Evolutionary conservation across 92 coral and sea anemone genomes (phyloP), one percentile per base, ranked within the genome.

Genomic region (Montipora capitata): DNA sequence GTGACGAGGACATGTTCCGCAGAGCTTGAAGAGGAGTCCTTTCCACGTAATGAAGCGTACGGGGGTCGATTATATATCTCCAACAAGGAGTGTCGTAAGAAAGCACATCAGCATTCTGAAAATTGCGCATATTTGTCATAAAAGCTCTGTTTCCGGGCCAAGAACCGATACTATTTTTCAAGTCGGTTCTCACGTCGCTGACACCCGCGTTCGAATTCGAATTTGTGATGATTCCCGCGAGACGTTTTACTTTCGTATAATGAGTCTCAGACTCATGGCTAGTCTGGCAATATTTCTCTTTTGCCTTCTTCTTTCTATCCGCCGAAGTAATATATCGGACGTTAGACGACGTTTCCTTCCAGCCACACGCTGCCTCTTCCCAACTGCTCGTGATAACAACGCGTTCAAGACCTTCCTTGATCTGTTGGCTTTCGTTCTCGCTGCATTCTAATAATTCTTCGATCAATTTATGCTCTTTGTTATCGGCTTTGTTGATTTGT

Each of bases 11-110:
- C 39, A 91, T 73, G 15, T 78, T 86, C 77, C 96, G 88, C 10
- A 95, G 90, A 41, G 85, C 81, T 66, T 91, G 93, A 0, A 95
- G 89, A 17, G 91, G 94, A 40, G 87, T 92, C 44, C 99, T 93
- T 49, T 96, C 95, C 15, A 98, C 87, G 40, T 98, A 98, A 10
- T 80, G 82, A 68, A 82, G 83, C 63, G 90, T 89, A 57, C 94
- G 91, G n/a, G 99, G 99, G 68, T 98, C 98, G 56, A 98, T 70
- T 14, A 98, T 93, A 40, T 93, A 96, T 86, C 99, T 89, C 99
- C 99, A 98, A 49, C 98, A 94, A 74, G 98, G 98, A 10, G 90
- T 93, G 52, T 94, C 98, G 65, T 98, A 98, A n/a, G 99, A 98
- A 15, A 98, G 73, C 13, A 98, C 99, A 83, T 94, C 98, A 3